phyloP scores from a whole-genome alignment of 53 echinoderm and acorn worm genomes.

The Stichopus horrens region DNA sequence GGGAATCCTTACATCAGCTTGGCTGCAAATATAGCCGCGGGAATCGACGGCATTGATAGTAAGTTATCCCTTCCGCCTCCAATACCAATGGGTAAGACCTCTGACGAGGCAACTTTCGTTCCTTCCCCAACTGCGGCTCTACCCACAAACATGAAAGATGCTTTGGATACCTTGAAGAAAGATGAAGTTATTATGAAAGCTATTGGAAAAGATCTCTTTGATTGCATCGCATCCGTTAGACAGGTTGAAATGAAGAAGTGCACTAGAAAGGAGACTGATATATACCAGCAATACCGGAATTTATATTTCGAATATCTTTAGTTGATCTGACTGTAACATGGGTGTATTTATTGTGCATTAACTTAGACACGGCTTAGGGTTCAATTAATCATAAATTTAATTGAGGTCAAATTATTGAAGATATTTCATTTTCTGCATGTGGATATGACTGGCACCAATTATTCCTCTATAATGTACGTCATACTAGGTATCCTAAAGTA shows the following conservation, averaged over 20 bases:
- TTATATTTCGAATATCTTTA: slow-evolving; percentile 3
- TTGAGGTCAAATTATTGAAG: too few relatives aligned
- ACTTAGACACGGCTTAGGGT: too few relatives aligned
- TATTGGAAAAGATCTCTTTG: slow-evolving; percentile 60
- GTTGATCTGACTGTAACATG: too few relatives aligned
- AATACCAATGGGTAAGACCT: slow-evolving; percentile 7
- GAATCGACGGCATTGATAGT: slow-evolving; percentile 62
- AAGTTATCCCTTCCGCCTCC: slow-evolving; percentile 42
- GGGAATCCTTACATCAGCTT: slow-evolving; percentile 63
- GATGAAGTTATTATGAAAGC: slow-evolving; percentile 58
- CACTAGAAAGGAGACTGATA: not conserved
- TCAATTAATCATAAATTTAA: too few relatives aligned
- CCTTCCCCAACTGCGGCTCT: not conserved
- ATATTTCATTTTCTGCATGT: too few relatives aligned
- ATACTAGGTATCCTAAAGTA: too few relatives aligned
- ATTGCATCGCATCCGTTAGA: slow-evolving; percentile 43
- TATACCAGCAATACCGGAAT: not conserved
- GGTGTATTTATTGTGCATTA: too few relatives aligned
- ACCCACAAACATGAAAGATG: slow-evolving; percentile 50
- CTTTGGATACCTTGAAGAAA: slow-evolving; percentile 52
- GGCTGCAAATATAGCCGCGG: slow-evolving; percentile 69
- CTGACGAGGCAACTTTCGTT: slow-evolving; percentile 4
- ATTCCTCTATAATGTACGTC: too few relatives aligned
- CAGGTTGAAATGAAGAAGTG: not conserved
- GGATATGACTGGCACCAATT: too few relatives aligned